Evolutionary conservation across 2,888 invertebrate genomes (phyloP).

Genomic region (Drosophila meridionalis): DNA sequence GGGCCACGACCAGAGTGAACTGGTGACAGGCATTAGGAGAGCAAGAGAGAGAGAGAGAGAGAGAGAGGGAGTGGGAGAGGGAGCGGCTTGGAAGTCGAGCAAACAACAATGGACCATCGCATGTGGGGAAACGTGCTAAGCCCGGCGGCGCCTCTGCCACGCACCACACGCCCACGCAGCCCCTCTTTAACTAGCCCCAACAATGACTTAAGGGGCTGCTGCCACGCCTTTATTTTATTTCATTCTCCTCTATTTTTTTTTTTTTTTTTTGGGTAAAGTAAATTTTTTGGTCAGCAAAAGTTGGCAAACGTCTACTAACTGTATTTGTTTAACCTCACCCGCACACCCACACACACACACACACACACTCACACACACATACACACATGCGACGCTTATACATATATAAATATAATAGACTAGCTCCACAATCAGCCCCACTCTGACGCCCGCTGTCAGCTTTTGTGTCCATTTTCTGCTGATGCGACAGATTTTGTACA

Average conservation of each 20-base stretch:
- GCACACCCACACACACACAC: conserved; percentile 13
- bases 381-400: conserved; percentile 7
- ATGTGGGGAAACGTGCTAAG: conserved; percentile 59
- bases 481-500: conserved; percentile 72
- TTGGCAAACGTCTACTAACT: conserved; percentile 51
- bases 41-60: not conserved
- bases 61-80: not conserved
- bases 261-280: conserved; percentile 25
- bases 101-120: conserved; percentile 66
- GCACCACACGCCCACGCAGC: not conserved
- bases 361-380: no score
- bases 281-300: conserved; percentile 58
- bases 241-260: not conserved
- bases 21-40: not conserved
- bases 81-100: conserved; percentile 19
- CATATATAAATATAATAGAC: conserved; percentile 60
- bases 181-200: conserved; percentile 10
- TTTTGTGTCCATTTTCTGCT: conserved; percentile 56
- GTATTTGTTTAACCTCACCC: conserved; percentile 68
- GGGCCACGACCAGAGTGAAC: not conserved
- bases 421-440: conserved; percentile 3
- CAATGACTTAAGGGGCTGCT: conserved; percentile 21
- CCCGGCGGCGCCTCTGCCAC: not conserved
- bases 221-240: conserved; percentile 25
- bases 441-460: conserved; percentile 5